phyloP scores from a whole-genome alignment of 2,888 invertebrate species.

The Luperina testacea region DNA sequence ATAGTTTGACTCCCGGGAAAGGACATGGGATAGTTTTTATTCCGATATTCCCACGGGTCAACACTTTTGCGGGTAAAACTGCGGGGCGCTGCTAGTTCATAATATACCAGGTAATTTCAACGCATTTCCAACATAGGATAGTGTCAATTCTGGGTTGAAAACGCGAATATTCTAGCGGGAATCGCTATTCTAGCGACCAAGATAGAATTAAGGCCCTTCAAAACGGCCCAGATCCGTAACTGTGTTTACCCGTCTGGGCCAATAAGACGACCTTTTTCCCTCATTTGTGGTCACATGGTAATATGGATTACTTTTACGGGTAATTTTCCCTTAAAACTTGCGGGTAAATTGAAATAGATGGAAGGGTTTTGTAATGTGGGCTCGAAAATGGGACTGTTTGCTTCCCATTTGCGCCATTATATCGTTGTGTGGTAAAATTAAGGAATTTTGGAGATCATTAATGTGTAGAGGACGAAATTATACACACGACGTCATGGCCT shows the following conservation, averaged over 20 bases:
- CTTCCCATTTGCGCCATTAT: constrained; percentile 53
- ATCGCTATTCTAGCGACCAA: constrained; percentile 5
- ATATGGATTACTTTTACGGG: constrained; percentile 66
- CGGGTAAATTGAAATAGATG: constrained; percentile 66
- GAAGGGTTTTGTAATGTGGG: constrained; percentile 55
- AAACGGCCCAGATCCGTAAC: constrained; percentile 31
- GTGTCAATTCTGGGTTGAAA: not conserved
- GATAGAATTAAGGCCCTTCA: constrained; percentile 32
- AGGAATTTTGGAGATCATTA: constrained; percentile 40
- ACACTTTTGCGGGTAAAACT: too few species aligned
- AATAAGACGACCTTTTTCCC: constrained; percentile 62
- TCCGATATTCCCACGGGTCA: too few species aligned
- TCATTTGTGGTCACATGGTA: constrained; percentile 59
- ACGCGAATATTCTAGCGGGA: constrained; percentile 23
- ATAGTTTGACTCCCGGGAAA: too few species aligned
- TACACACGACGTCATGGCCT: not conserved
- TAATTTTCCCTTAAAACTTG: constrained; percentile 63
- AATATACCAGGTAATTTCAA: not conserved
- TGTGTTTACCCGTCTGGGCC: constrained; percentile 42
- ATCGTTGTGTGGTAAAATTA: constrained; percentile 47
- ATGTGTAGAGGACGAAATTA: constrained; percentile 26
- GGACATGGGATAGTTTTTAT: too few species aligned
- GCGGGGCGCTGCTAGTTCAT: too few species aligned
- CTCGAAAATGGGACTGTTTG: constrained; percentile 49
- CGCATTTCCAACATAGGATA: not conserved